Conservation (phyloP, 2,113 vertebrate genomes). For the Neoarius graeffei region DNA sequence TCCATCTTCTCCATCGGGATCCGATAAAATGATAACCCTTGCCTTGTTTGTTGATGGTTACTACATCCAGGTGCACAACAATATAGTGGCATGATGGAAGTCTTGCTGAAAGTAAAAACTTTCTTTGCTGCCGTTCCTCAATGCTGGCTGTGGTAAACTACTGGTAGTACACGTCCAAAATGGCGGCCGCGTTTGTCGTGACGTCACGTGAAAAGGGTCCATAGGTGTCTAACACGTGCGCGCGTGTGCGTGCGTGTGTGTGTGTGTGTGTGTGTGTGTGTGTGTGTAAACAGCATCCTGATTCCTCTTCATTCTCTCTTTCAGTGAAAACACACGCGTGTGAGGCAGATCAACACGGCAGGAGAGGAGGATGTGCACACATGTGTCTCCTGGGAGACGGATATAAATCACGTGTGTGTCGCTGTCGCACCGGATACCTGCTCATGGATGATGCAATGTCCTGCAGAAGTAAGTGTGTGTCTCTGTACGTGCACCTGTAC, state of each 20-base stretch:
- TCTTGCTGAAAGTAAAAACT: too few species aligned
- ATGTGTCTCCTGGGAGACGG: slow-evolving; percentile 82
- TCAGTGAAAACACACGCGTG: slow-evolving; percentile 82
- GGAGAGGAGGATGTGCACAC: slow-evolving; percentile 80
- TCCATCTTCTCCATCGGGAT: too few species aligned
- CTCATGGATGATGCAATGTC: slow-evolving; percentile 77
- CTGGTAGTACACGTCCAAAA: too few species aligned
- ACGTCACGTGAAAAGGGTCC: too few species aligned
- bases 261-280: slow-evolving; percentile 2
- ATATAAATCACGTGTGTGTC: slow-evolving; percentile 82
- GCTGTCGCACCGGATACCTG: slow-evolving; percentile 81
- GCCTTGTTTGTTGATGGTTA: too few species aligned
- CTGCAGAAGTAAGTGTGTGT: slow-evolving; percentile 83
- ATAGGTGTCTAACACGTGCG: not conserved
- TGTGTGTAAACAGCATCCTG: not conserved
- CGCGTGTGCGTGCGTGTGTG: too few species aligned
- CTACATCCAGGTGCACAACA: too few species aligned
- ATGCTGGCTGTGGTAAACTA: too few species aligned
- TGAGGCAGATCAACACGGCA: slow-evolving; percentile 71
- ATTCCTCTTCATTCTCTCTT: not conserved
- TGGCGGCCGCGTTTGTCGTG: too few species aligned
- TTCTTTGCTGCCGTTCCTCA: too few species aligned
- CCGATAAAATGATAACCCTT: too few species aligned
- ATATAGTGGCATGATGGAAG: too few species aligned
- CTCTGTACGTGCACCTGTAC: not conserved